phyloP scores from a whole-genome alignment of 2,888 invertebrate genomes.

The Amorpha juglandis region DNA sequence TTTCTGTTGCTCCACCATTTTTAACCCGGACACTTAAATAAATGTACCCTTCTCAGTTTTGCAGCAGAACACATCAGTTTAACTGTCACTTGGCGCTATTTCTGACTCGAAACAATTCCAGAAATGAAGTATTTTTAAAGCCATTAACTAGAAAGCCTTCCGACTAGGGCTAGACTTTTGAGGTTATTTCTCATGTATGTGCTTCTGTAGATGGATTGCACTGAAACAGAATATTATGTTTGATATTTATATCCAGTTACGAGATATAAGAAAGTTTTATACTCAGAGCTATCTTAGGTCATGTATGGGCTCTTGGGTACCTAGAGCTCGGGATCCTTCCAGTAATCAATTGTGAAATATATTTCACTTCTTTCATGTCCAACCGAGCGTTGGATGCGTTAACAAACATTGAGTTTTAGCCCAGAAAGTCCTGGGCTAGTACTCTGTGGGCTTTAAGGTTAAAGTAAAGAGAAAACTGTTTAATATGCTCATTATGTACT shows the following conservation, averaged over 20 bases:
- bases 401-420: too few species aligned
- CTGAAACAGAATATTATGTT: not conserved
- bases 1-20: conserved; percentile 45
- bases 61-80: conserved; percentile 72
- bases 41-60: conserved; percentile 67
- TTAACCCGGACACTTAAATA: conserved; percentile 64
- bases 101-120: conserved; percentile 76
- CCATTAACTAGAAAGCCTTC: conserved; percentile 78
- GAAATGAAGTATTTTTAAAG: conserved; percentile 81
- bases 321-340: too few species aligned
- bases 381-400: too few species aligned
- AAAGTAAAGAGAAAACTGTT: too few species aligned
- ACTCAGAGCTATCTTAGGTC: too few species aligned
- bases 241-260: not conserved
- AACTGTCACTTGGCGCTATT: conserved; percentile 77
- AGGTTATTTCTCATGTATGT: conserved; percentile 69
- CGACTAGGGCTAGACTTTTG: conserved; percentile 53
- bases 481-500: too few species aligned
- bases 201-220: conserved; percentile 25
- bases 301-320: too few species aligned
- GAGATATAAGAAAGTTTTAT: too few species aligned
- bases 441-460: too few species aligned
- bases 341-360: too few species aligned
- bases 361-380: too few species aligned
- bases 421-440: too few species aligned